Evolutionary conservation across 2,888 invertebrate species (phyloP).

Genomic region (Caenorhabditis virilis): DNA sequence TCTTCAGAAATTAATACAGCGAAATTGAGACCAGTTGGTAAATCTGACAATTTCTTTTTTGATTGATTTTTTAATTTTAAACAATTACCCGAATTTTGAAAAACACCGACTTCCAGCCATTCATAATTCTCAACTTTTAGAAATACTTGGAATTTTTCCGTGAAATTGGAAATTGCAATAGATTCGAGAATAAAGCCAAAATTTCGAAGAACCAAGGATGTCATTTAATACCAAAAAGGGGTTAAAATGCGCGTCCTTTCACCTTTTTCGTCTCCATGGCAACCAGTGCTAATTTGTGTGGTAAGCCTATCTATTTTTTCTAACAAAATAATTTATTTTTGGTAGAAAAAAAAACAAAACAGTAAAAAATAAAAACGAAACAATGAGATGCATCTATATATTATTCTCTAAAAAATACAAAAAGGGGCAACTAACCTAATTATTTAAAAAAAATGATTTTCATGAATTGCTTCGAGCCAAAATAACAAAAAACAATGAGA

Average conservation of each 20-base stretch:
- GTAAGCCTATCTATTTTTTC: background rate
- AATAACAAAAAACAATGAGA: constrained; percentile 2
- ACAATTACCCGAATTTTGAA: too few relatives aligned
- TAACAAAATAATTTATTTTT: constrained; percentile 15
- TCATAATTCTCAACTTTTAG: background rate
- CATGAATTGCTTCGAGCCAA: background rate
- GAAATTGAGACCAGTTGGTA: background rate
- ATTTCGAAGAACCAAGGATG: constrained; percentile 4
- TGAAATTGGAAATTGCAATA: constrained; percentile 1
- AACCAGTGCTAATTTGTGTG: constrained; percentile 1
- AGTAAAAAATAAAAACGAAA: background rate
- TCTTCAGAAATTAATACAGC: constrained; percentile 2
- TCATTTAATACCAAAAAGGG: too few relatives aligned
- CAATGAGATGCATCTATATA: constrained; percentile 25
- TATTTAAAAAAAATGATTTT: constrained; percentile 1
- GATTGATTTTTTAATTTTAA: too few relatives aligned
- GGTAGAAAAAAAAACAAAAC: constrained; percentile 5
- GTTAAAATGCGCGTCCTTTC: too few relatives aligned
- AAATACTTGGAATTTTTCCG: background rate
- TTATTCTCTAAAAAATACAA: constrained; percentile 13
- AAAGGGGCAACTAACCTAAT: constrained; percentile 5
- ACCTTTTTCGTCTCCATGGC: constrained; percentile 2
- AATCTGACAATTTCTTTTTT: background rate
- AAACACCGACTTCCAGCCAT: background rate
- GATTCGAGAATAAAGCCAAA: constrained; percentile 16